These are phyloP conservation scores for Yoshiicerus persimilis DNA, from an alignment of 1,140 invertebrate genomes.

Conservation along the genomic window DNA sequence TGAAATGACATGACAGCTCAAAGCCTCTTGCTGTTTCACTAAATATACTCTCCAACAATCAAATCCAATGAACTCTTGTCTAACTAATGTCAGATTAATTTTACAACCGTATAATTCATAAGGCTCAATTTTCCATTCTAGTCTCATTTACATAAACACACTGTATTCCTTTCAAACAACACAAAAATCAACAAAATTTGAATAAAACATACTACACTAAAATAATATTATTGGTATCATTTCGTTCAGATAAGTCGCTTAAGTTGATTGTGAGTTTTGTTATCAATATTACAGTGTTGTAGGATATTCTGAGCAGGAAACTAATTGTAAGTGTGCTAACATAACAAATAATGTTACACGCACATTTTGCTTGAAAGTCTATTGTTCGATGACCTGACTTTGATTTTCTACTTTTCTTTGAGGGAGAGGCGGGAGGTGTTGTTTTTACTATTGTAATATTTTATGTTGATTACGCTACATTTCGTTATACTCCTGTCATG, in stretches of 20 bases:
- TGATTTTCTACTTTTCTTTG: background rate
- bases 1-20: conserved; percentile 6
- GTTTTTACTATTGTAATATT: conserved; percentile 10
- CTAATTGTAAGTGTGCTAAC: background rate
- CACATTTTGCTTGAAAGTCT: background rate
- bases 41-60: background rate
- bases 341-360: background rate
- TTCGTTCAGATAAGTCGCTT: too few relatives aligned
- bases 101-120: background rate
- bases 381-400: background rate
- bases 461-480: background rate
- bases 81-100: background rate
- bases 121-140: too few relatives aligned
- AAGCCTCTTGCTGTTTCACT: background rate
- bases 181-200: too few relatives aligned
- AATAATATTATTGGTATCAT: too few relatives aligned
- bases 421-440: background rate
- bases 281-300: background rate
- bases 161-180: too few relatives aligned
- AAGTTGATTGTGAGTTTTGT: too few relatives aligned
- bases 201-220: too few relatives aligned
- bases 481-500: background rate
- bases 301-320: background rate
- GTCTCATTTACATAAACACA: too few relatives aligned
- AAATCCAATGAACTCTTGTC: background rate